Percentiles rank a stretch among this genome's conserved stretches.
phyloP scores from a whole-genome alignment of 2,113 vertebrate species.

The Platanista minor region DNA sequence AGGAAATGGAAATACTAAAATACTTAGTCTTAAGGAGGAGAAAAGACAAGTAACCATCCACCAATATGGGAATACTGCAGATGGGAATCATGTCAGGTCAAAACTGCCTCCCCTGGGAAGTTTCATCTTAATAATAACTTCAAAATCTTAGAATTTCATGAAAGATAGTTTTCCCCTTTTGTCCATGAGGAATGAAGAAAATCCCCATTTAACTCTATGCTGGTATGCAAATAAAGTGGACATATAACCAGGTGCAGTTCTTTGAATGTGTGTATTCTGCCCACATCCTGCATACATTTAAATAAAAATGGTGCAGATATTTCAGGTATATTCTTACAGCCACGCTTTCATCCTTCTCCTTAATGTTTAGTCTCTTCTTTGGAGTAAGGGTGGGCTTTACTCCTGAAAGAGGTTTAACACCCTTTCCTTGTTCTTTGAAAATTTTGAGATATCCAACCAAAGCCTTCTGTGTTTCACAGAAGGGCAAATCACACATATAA shows the following conservation, averaged over 20 bases:
- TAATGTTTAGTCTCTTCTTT: neutral
- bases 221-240: neutral
- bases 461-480: neutral
- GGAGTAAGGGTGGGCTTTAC: neutral
- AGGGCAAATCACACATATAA: neutral
- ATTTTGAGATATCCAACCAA: neutral
- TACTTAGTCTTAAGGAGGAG: neutral
- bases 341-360: neutral
- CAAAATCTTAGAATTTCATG: neutral
- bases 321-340: neutral
- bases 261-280: neutral
- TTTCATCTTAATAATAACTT: neutral
- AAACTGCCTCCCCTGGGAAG: neutral
- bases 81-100: neutral
- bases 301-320: neutral
- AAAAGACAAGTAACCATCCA: neutral
- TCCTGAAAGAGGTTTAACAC: neutral
- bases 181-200: neutral
- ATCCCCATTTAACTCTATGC: neutral
- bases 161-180: neutral
- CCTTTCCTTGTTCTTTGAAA: neutral
- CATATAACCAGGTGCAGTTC: neutral
- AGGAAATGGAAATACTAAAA: constrained; percentile 4
- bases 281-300: neutral
- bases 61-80: neutral